These are phyloP conservation scores for Potamarius usumacintae DNA, from an alignment of 2,113 vertebrate genomes.

Conservation along the genomic window DNA sequence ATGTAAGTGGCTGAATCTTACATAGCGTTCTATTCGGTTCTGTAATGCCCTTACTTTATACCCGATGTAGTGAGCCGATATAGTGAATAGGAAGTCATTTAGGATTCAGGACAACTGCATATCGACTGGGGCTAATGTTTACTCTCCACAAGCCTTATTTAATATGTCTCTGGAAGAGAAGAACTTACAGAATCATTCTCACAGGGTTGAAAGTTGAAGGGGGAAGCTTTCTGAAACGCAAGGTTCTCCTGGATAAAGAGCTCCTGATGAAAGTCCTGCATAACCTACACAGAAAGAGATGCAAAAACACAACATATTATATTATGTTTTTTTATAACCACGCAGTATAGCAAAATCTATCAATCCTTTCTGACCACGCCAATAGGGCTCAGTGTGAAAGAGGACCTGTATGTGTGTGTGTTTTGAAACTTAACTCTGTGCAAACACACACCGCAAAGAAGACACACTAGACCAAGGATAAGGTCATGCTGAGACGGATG, in stretches of 20 bases:
- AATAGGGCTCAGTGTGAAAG: conserved; percentile 19
- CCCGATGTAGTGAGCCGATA: neutral
- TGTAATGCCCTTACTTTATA: neutral
- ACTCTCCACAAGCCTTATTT: neutral
- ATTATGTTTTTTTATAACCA: neutral
- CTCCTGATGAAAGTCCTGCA: conserved; percentile 88
- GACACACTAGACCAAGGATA: conserved; percentile 46
- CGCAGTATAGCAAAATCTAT: neutral
- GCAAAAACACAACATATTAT: neutral
- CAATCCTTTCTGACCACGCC: conserved; percentile 6
- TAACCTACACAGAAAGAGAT: conserved; percentile 70
- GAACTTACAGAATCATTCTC: conserved; percentile 86
- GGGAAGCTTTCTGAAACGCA: conserved; percentile 78
- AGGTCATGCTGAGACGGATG: conserved; percentile 29
- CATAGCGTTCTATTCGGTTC: neutral
- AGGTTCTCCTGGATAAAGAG: conserved; percentile 88
- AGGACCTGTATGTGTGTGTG: conserved; percentile 3
- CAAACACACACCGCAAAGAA: conserved; percentile 19
- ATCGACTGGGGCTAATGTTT: neutral
- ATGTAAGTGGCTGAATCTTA: neutral
- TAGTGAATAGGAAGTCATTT: neutral
- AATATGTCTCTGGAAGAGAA: neutral
- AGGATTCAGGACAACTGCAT: neutral
- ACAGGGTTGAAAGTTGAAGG: conserved; percentile 86
- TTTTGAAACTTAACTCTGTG: conserved; percentile 50